These are phyloP conservation scores for Sarotherodon lohbergeri DNA, from an alignment of 2,113 vertebrate species.

Conservation along the genomic window DNA sequence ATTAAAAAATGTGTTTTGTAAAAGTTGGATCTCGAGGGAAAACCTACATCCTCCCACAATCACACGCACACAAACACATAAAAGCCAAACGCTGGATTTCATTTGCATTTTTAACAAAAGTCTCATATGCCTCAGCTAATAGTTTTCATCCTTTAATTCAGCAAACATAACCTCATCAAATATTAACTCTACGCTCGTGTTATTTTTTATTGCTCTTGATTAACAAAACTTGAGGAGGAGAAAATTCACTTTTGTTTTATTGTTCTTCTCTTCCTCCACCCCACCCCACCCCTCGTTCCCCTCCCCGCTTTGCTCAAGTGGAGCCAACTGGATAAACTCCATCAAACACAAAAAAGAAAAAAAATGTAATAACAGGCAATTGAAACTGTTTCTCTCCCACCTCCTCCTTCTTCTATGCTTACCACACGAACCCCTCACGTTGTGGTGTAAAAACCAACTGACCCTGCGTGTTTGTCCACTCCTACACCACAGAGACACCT, in stretches of 20 bases:
- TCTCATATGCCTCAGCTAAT: conserved; percentile 28
- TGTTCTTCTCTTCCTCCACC: neutral
- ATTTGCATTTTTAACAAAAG: conserved; percentile 64
- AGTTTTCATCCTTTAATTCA: conserved; percentile 56
- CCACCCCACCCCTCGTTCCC: neutral
- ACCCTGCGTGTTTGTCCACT: neutral
- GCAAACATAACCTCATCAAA: conserved; percentile 61
- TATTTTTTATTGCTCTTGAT: conserved; percentile 37
- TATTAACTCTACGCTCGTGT: conserved; percentile 48
- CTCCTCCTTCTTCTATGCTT: neutral
- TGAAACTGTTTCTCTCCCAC: neutral
- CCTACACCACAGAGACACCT: conserved; percentile 24
- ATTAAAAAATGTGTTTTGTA: conserved; percentile 7
- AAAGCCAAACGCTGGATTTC: conserved; percentile 24
- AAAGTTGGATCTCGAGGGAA: conserved; percentile 40
- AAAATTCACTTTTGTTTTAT: conserved; percentile 11
- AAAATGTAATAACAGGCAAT: conserved; percentile 26
- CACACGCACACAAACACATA: neutral
- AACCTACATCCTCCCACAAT: conserved; percentile 1
- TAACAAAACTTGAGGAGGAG: conserved; percentile 3
- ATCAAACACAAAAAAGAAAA: conserved; percentile 4
- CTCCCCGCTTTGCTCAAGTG: neutral
- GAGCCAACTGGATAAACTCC: conserved; percentile 43
- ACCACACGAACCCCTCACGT: neutral
- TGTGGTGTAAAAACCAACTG: neutral